Evolutionary conservation across 2,797 vertebrate genomes (phyloP), one percentile per base, ranked within the genome.

Genomic region (Xerus rutilus): DNA sequence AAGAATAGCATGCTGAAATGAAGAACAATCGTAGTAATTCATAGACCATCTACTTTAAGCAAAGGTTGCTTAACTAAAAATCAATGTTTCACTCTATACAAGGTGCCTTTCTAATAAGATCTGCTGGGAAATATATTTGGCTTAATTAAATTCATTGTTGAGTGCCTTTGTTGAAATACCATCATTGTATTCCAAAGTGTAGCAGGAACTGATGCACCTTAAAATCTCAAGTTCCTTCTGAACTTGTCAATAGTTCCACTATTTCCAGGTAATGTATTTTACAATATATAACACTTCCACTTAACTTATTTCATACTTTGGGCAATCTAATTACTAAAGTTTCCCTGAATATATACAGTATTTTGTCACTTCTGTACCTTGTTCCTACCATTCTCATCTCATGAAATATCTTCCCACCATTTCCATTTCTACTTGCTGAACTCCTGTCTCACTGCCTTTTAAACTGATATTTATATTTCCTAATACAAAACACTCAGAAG

Each of bases 401-500:
- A 39, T 65, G 45, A 95, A 92, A 45, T 81, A 84, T 79, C 70
- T 89, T 89, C 35, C 35, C 25, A 91, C 11, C n/a, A 73, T 30
- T 84, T 18, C 25, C 59, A 92, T 74, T 88, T 6, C 76, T 76
- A 86, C 9, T 49, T 52, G 54, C 13, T 82, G 30, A 91, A 81
- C 88, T 72, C 7, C 64, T 21, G 9, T n/a, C 15, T 70, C 65
- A 39, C 47, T 54, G 1, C 21, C 10, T 54, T 54, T 54, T 91
- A 97, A 62, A 39, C 4, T 69, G 32, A 85, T 84, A 89, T 69
- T 65, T 32, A 70, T 47, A 82, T 84, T 89, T 95, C 32, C 23
- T 65, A 96, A 88, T 52, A 81, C n/a, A 86, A 92, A 96, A 94
- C 70, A 89, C 49, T 95, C 62, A 70, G 6, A 93, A 79, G n/a